Conservation (phyloP, 2,888 invertebrate genomes). For the Aleiodes testaceus region DNA sequence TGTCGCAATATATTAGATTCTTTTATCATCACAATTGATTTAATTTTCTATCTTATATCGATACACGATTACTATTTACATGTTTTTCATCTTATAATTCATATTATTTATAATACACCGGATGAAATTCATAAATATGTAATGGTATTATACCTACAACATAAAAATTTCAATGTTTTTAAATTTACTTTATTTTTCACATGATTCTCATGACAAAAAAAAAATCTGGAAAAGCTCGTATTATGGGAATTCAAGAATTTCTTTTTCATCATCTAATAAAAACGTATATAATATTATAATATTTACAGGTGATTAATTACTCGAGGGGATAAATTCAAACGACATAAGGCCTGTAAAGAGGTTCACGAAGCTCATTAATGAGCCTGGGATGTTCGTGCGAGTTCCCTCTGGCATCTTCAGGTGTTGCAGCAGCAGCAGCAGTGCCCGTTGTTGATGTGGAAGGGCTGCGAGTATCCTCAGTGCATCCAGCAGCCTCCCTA, state of each 20-base stretch:
- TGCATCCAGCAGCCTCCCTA: conserved; percentile 26
- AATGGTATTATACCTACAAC: conserved; percentile 19
- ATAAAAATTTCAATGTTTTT: conserved; percentile 29
- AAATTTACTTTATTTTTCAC: conserved; percentile 7
- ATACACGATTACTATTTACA: conserved; percentile 58
- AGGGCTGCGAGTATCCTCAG: conserved; percentile 31
- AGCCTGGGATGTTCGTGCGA: conserved; percentile 62
- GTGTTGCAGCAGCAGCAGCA: conserved; percentile 44
- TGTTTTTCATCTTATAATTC: conserved; percentile 55
- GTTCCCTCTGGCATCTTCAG: conserved; percentile 61
- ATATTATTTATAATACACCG: conserved; percentile 36
- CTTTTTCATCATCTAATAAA: conserved; percentile 21
- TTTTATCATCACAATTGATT: conserved; percentile 50
- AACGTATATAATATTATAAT: conserved; percentile 27
- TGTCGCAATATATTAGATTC: conserved; percentile 59
- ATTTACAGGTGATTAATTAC: conserved; percentile 33
- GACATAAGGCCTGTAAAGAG: conserved; percentile 72
- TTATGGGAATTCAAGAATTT: conserved; percentile 12
- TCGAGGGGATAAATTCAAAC: conserved; percentile 58
- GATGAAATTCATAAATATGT: conserved; percentile 35
- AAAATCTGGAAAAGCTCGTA: conserved; percentile 2
- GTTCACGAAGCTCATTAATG: conserved; percentile 67
- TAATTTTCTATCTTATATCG: conserved; percentile 55
- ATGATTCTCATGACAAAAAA: conserved; percentile 17
- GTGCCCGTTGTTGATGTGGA: conserved; percentile 39